A percentile compares a stretch with the other conserved stretches of the same genome.
Evolutionary conservation across 2,888 invertebrate genomes (phyloP).

Genomic region (Pseudococcus jackbeardsleyi): DNA sequence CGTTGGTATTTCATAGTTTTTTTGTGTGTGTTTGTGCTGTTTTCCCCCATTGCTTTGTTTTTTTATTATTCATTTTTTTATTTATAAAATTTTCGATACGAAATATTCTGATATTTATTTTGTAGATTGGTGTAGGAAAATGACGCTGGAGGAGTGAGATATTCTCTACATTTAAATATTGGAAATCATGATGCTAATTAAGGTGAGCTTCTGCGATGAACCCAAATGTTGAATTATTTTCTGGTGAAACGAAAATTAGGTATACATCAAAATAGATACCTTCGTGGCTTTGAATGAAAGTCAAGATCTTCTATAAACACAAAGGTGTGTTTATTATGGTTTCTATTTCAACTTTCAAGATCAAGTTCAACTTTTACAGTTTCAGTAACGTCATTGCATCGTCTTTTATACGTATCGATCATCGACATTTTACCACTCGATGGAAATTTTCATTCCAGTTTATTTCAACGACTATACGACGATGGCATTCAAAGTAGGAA

Average conservation of each 20-base stretch:
- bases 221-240: no score
- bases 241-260: no score
- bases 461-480: neutral
- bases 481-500: neutral
- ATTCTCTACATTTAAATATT: neutral
- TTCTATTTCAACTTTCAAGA: neutral
- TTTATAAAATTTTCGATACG: neutral
- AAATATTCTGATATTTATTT: neutral
- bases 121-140: neutral
- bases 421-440: neutral
- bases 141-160: neutral
- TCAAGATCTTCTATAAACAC: no score
- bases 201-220: no score
- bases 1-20: constrained; percentile 42
- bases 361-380: constrained; percentile 1
- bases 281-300: no score
- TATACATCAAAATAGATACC: no score
- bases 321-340: no score
- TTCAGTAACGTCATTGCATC: neutral
- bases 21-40: neutral
- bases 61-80: constrained; percentile 34
- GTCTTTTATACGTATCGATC: neutral
- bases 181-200: no score
- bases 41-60: neutral
- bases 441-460: neutral